Base-by-base conservation (phyloP, 1,140 invertebrate species). In the Psilanteris sp. region DNA sequence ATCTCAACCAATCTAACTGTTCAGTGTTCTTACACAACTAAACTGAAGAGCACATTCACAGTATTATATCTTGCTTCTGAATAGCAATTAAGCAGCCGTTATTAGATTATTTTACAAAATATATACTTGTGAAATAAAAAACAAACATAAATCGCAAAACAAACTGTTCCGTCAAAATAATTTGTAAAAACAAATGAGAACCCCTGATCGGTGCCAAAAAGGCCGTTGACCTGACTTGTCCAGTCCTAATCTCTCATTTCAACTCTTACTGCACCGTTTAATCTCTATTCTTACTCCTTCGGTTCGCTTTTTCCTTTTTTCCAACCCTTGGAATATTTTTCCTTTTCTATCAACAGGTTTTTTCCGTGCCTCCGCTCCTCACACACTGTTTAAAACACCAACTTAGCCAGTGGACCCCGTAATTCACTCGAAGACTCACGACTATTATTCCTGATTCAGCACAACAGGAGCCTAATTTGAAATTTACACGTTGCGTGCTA, bases 401-500 rank as follows among this genome's bases (percentile, higher is more conserved):
- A 50, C 15, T 64, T 64, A 46, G 13, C 7, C 24, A 20, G 8
- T 34, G 52, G 34, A 50, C 32, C 32, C 32, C 57, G 24, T 54
- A 50, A 48, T 57, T 36, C 52, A 15, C 27, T 54, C 27, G 8
- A 36, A 66, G 14, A 8, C 18, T 34, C 26, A 1, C 36, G 6
- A 26, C 29, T 24, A 52, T 66, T 54, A 43, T 43, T 37, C 18
- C 32, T 16, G 26, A 26, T 31, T 20, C 46, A 8, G 13, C 27
- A 31, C 18, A 52, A 44, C 61, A 44, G 48, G 29, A 37, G 39
- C 31, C 15, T 14, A 37, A 31, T 50, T 31, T 22, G 31, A 64
- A 37, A 64, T 64, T 46, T 57, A 39, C 39, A 43, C 41, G 41
- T 68, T 57, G 50, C 62, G 62, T 68, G 52, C 27, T 46, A 68